Conservation (phyloP, 2,113 vertebrate genomes). For the Petaurus breviceps region DNA sequence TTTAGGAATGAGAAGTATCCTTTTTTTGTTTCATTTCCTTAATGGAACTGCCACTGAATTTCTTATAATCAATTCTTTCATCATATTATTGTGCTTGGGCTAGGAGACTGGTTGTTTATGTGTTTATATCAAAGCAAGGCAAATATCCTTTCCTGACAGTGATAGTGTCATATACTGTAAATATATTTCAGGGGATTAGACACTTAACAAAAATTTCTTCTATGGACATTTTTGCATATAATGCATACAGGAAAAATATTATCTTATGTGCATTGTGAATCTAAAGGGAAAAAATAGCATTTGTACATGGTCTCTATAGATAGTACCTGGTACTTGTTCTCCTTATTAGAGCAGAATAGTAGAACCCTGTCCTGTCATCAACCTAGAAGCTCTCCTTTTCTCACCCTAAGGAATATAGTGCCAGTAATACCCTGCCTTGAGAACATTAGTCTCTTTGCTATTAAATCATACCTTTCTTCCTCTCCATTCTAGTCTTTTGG, state of each 20-base stretch:
- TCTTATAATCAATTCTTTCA: conserved; percentile 38
- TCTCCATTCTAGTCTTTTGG: not conserved
- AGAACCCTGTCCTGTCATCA: not conserved
- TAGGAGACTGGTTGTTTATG: conserved; percentile 33
- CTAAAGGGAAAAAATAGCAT: not conserved
- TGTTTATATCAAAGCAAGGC: conserved; percentile 35
- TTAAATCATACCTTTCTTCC: not conserved
- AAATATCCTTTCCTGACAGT: conserved; percentile 24
- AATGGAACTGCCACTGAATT: conserved; percentile 44
- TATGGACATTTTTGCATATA: conserved; percentile 14
- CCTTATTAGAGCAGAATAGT: not conserved
- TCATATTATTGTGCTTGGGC: not conserved
- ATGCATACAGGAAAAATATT: not conserved
- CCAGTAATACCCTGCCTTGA: not conserved
- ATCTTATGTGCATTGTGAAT: not conserved
- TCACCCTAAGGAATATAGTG: not conserved
- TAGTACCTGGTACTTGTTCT: not conserved
- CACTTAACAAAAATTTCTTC: conserved; percentile 6
- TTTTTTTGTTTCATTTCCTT: not conserved
- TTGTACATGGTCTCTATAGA: not conserved
- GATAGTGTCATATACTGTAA: not conserved
- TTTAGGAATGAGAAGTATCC: conserved; percentile 13
- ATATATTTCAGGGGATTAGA: conserved; percentile 17
- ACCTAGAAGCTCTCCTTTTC: not conserved
- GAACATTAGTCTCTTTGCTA: not conserved